phyloP scores from a whole-genome alignment of 2,888 invertebrate species.

The Minunthozetes semirufus region DNA sequence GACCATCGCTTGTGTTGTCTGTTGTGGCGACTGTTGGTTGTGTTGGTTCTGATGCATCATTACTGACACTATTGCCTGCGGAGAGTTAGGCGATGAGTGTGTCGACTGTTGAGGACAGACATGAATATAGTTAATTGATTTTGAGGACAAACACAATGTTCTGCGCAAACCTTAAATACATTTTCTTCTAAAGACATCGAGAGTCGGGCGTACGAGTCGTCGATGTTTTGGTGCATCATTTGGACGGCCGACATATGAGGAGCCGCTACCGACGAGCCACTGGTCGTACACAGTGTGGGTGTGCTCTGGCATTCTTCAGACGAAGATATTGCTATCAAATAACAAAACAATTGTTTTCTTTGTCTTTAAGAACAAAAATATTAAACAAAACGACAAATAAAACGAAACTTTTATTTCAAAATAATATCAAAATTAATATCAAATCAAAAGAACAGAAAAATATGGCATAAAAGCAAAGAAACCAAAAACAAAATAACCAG shows the following conservation, averaged over 20 bases:
- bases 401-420: not conserved
- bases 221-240: constrained; percentile 61
- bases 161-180: constrained; percentile 62
- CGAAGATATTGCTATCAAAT: constrained; percentile 61
- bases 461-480: not conserved
- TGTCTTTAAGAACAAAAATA: not conserved
- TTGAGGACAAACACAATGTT: not conserved
- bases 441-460: not conserved
- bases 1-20: not conserved
- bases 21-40: constrained; percentile 4
- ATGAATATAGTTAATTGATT: not conserved
- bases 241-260: constrained; percentile 39
- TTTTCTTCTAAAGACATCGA: constrained; percentile 80
- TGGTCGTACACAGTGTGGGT: constrained; percentile 57
- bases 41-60: constrained; percentile 30
- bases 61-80: constrained; percentile 20
- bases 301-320: constrained; percentile 86
- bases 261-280: not conserved
- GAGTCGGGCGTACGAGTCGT: constrained; percentile 56
- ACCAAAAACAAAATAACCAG: not conserved
- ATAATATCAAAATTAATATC: not conserved
- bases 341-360: not conserved
- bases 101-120: not conserved
- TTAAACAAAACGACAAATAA: not conserved
- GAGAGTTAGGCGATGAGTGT: constrained; percentile 30